A percentile compares a stretch with the other conserved stretches of the same genome.
Conservation (phyloP, 2,888 invertebrate species). For the Troides aeacus region DNA sequence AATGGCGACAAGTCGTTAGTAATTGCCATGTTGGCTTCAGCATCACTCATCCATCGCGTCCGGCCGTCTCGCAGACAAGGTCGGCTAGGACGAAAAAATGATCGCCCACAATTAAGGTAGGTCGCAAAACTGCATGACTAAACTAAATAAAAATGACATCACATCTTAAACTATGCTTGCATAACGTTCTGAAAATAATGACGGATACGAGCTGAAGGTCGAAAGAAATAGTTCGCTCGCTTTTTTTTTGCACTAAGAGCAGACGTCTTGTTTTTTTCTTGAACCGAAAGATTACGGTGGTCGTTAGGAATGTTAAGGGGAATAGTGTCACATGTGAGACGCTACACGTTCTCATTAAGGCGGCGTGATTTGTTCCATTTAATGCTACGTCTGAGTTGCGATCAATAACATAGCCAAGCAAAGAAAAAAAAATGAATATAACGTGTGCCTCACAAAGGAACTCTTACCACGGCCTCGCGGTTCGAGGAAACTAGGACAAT, state of each 20-base stretch:
- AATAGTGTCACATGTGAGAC: neutral
- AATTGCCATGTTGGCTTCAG: conserved; percentile 30
- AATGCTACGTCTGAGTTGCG: conserved; percentile 13
- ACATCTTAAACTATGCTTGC: conserved; percentile 30
- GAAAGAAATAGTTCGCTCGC: conserved; percentile 19
- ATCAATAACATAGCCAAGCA: conserved; percentile 25
- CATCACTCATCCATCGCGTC: conserved; percentile 27
- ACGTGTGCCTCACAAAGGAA: conserved; percentile 34
- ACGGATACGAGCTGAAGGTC: conserved; percentile 25
- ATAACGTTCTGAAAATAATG: conserved; percentile 32
- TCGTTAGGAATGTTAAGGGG: conserved; percentile 5
- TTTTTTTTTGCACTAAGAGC: conserved; percentile 22
- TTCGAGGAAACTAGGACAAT: conserved; percentile 50
- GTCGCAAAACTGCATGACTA: conserved; percentile 39
- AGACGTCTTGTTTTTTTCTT: conserved; percentile 27
- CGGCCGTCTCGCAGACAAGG: conserved; percentile 38
- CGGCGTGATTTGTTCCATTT: conserved; percentile 22
- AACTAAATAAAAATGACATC: conserved; percentile 30
- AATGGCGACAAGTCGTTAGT: conserved; percentile 26
- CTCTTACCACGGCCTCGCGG: conserved; percentile 44
- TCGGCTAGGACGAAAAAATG: conserved; percentile 44
- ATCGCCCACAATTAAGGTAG: conserved; percentile 42
- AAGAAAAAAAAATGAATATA: conserved; percentile 25
- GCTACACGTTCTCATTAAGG: conserved; percentile 6
- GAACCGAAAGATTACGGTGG: conserved; percentile 8